Conservation (phyloP, 1,140 invertebrate species). For the Heliconius eleuchia region DNA sequence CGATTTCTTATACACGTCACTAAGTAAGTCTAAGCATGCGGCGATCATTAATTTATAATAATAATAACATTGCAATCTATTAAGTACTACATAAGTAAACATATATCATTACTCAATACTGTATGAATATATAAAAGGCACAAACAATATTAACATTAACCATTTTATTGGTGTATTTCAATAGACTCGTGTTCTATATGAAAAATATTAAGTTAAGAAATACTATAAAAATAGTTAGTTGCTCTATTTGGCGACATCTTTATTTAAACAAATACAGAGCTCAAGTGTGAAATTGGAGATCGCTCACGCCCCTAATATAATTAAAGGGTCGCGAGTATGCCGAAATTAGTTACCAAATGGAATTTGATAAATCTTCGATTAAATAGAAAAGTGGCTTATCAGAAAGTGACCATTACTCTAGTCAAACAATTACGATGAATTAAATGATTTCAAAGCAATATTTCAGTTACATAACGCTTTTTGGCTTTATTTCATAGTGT, state of each 20-base stretch:
- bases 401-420: too few relatives aligned
- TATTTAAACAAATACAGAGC: slow-evolving; percentile 56
- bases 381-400: too few relatives aligned
- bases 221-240: slow-evolving; percentile 76
- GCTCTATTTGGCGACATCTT: slow-evolving; percentile 70
- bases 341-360: slow-evolving; percentile 63
- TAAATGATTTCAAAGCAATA: too few relatives aligned
- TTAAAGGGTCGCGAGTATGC: slow-evolving; percentile 57
- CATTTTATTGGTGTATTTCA: slow-evolving; percentile 45
- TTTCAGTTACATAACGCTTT: too few relatives aligned
- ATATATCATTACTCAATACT: slow-evolving; percentile 61
- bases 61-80: slow-evolving; percentile 30
- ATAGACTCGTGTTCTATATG: slow-evolving; percentile 51
- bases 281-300: slow-evolving; percentile 25
- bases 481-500: too few relatives aligned
- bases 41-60: slow-evolving; percentile 25
- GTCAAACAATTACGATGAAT: too few relatives aligned
- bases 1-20: slow-evolving; percentile 5
- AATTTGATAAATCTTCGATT: slow-evolving; percentile 51
- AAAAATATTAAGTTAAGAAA: slow-evolving; percentile 64
- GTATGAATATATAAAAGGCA: slow-evolving; percentile 63
- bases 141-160: slow-evolving; percentile 67
- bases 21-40: slow-evolving; percentile 26
- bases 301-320: slow-evolving; percentile 33
- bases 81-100: slow-evolving; percentile 44